A percentile compares a stretch with the other conserved stretches of the same genome.
phyloP scores from a whole-genome alignment of 2,888 invertebrate species.

The Hemaris fuciformis region DNA sequence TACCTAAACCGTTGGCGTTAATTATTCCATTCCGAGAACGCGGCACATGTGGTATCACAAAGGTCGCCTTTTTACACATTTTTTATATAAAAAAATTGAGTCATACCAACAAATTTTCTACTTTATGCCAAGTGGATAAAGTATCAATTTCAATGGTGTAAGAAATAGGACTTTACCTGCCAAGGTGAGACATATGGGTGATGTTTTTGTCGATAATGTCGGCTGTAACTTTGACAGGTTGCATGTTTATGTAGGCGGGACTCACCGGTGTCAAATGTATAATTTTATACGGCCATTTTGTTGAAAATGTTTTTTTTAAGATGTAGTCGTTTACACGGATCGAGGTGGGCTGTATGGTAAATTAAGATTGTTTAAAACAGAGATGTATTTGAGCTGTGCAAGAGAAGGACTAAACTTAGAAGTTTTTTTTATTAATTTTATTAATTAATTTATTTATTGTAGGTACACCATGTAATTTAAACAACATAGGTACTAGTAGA shows the following conservation, averaged over 20 bases:
- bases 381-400: too few species aligned
- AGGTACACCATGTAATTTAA: too few species aligned
- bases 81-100: constrained; percentile 24
- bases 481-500: too few species aligned
- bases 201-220: constrained; percentile 9
- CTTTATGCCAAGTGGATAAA: neutral
- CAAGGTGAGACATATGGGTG: constrained; percentile 20
- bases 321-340: neutral
- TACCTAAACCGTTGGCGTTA: constrained; percentile 23
- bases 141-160: neutral
- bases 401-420: too few species aligned
- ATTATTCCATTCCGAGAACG: constrained; percentile 53
- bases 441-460: too few species aligned
- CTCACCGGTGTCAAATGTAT: neutral
- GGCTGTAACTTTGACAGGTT: constrained; percentile 3
- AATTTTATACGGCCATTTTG: neutral
- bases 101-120: neutral
- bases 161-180: neutral
- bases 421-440: too few species aligned
- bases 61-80: constrained; percentile 47
- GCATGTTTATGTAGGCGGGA: constrained; percentile 5
- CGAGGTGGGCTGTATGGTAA: neutral
- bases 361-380: too few species aligned
- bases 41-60: constrained; percentile 52
- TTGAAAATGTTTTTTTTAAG: neutral